Evolutionary conservation across 2,888 invertebrate species (phyloP).

Genomic region (Andrena flavipes): DNA sequence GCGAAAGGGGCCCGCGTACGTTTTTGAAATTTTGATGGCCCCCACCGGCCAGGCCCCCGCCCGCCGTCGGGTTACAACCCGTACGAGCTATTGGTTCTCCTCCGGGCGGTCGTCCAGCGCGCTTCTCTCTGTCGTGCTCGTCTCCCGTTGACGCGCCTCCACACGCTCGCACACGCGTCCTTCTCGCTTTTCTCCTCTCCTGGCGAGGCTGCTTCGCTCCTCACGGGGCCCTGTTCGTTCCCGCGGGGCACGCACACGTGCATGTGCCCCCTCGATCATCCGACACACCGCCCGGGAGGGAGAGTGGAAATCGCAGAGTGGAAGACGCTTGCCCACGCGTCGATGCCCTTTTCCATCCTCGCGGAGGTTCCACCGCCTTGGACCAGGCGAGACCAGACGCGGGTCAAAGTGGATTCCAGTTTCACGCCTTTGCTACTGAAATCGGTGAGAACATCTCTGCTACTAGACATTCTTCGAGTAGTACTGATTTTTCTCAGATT

Average conservation of each 20-base stretch:
- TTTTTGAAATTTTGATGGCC: slow-evolving; percentile 85
- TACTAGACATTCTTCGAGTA: too few relatives aligned
- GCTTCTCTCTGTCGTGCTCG: slow-evolving; percentile 63
- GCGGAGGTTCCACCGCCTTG: slow-evolving; percentile 13
- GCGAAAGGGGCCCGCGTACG: slow-evolving; percentile 85
- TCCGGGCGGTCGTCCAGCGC: slow-evolving; percentile 59
- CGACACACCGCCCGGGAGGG: not conserved
- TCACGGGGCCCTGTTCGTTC: not conserved
- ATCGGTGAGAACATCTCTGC: too few relatives aligned
- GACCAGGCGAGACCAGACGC: slow-evolving; percentile 29
- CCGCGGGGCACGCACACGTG: slow-evolving; percentile 18
- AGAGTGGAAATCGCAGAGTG: slow-evolving; percentile 42
- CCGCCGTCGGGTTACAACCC: slow-evolving; percentile 67
- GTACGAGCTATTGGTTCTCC: slow-evolving; percentile 75
- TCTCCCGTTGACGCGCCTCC: slow-evolving; percentile 60
- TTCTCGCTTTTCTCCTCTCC: slow-evolving; percentile 60
- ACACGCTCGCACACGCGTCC: slow-evolving; percentile 45
- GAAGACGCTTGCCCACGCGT: slow-evolving; percentile 51
- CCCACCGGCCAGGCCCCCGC: slow-evolving; percentile 78
- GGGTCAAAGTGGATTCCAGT: slow-evolving; percentile 45
- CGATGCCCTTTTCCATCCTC: slow-evolving; percentile 39
- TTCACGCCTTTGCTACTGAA: not conserved
- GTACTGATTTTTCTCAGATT: too few relatives aligned
- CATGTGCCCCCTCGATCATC: slow-evolving; percentile 7
- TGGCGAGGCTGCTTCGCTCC: slow-evolving; percentile 20